phyloP scores from a whole-genome alignment of 2,113 vertebrate genomes.

The Ceyx cyanopectus region DNA sequence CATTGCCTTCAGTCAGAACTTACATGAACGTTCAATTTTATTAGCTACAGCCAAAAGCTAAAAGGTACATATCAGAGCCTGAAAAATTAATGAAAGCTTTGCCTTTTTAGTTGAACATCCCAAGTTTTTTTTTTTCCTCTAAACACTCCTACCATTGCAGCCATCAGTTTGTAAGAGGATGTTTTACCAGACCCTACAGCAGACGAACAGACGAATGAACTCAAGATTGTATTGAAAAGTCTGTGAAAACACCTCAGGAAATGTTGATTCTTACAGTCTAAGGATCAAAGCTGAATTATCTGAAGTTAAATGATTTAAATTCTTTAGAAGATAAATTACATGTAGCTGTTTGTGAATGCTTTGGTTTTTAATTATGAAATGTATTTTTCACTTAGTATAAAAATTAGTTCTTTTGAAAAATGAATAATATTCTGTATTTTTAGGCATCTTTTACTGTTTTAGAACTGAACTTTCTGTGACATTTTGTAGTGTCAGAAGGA shows the following conservation, averaged over 20 bases:
- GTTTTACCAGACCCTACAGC: constrained; percentile 28
- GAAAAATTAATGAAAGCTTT: constrained; percentile 22
- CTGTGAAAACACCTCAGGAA: constrained; percentile 56
- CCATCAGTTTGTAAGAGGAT: background rate
- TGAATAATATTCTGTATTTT: constrained; percentile 57
- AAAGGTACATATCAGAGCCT: background rate
- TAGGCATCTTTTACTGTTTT: background rate
- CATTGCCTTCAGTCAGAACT: background rate
- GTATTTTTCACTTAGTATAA: constrained; percentile 50
- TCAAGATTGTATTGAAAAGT: constrained; percentile 17
- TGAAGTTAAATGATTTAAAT: constrained; percentile 55
- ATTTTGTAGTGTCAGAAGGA: background rate
- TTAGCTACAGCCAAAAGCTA: constrained; percentile 13
- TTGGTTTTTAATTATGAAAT: constrained; percentile 72
- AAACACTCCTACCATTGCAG: background rate
- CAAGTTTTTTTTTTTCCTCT: background rate
- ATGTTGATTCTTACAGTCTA: constrained; percentile 36
- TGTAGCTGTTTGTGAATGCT: constrained; percentile 49
- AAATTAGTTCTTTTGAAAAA: constrained; percentile 20
- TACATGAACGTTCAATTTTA: constrained; percentile 14
- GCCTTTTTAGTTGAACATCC: background rate
- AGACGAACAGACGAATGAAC: background rate
- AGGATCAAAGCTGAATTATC: constrained; percentile 72
- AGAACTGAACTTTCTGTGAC: constrained; percentile 68
- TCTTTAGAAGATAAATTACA: constrained; percentile 63